Evolutionary conservation across 2,888 invertebrate species (phyloP), one percentile per base, ranked within the genome.

Genomic region (Thera britannica): DNA sequence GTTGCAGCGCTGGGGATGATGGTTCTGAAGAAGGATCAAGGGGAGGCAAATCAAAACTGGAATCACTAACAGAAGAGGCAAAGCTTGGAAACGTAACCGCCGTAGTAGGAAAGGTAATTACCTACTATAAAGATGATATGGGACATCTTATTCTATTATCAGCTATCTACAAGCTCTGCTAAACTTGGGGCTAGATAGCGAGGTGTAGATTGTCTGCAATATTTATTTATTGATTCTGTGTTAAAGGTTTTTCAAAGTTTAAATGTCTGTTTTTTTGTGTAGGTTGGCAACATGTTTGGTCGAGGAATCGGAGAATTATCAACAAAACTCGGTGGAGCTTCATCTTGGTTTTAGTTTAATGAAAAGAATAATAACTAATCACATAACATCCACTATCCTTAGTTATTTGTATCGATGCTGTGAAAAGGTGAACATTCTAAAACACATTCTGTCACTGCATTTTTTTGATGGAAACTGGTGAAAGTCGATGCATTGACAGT

Each of bases 301-400:
- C 97, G 98, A 86, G 97, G 98, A 77, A 96, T 98, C 81, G 98
- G 98, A 76, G 98, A 98, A 84, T 95, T 98, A 82, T 97, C 98
- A 83, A 97, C 97, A 80, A 98, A 98, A 92, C 95, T 98, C 76
- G 97, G 98, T 74, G 97, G 97, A 77, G 96, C 97, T 75, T 95
- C 95, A 67, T 97, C 97, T 89, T 97, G 97, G 97, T 97, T 97
- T 94, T 97, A 96, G 94, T 79, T 80, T 75, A 76, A 78, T 72
- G 70, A 71, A 77, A 73, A 77, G 75, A 75, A 81, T 74, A 77
- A 79, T 75, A 81, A 79, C 68, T 72, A 73, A 77, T 68, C 77
- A 76, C 79, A 5, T 12, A 49, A 34, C 34, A 52, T 52, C 8
- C 51, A 23, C 70, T 73, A 76, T 83, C 82, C 79, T 72, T 86